phyloP scores from a whole-genome alignment of 2,797 vertebrate genomes.

The Crocodylus rhombifer region DNA sequence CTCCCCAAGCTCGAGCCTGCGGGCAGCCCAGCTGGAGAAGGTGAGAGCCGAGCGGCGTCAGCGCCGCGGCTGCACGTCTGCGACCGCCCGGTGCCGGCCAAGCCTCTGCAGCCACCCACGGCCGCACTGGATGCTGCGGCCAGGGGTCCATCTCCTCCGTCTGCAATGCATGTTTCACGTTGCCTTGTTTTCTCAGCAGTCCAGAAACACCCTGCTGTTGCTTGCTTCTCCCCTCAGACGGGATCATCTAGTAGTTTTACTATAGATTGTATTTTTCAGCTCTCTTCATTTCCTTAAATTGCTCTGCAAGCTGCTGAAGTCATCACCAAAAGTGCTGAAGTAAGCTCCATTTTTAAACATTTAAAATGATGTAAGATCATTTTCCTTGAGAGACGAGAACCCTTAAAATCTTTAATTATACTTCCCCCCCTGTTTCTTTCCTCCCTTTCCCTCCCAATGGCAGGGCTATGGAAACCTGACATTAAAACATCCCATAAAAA shows the following conservation, averaged over 20 bases:
- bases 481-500: slow-evolving; percentile 64
- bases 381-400: slow-evolving; percentile 45
- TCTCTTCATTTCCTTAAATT: slow-evolving; percentile 67
- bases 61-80: too few species aligned
- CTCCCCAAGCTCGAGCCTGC: too few species aligned
- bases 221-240: neutral
- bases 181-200: neutral
- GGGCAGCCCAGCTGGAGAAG: too few species aligned
- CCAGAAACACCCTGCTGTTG: neutral
- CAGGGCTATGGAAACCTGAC: slow-evolving; percentile 52
- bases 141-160: neutral
- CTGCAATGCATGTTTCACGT: neutral
- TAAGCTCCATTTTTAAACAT: slow-evolving; percentile 68
- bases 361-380: slow-evolving; percentile 60
- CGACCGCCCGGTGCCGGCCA: too few species aligned
- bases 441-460: slow-evolving; percentile 32
- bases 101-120: neutral
- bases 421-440: slow-evolving; percentile 25
- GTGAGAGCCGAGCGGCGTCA: too few species aligned
- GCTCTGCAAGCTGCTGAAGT: slow-evolving; percentile 71
- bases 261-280: slow-evolving; percentile 47
- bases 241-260: slow-evolving; percentile 54
- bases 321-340: slow-evolving; percentile 69
- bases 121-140: neutral
- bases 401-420: slow-evolving; percentile 68